Evolutionary conservation across 2,113 vertebrate genomes (phyloP).

Genomic region (Dendrocopos noguchii): DNA sequence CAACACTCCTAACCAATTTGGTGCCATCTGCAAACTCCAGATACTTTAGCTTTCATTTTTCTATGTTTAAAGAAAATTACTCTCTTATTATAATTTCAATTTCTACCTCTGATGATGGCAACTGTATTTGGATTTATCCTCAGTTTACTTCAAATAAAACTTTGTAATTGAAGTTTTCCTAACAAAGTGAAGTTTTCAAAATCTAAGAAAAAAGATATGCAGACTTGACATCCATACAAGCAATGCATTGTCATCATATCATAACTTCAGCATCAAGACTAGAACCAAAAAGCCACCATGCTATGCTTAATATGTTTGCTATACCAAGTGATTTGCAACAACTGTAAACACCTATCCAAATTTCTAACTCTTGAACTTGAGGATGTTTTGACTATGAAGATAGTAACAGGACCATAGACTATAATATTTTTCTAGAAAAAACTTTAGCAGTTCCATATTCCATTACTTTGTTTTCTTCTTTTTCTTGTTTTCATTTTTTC

Average conservation of each 20-base stretch:
- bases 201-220: neutral
- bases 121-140: neutral
- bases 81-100: neutral
- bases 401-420: neutral
- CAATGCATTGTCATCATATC: no score
- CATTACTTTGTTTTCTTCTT: neutral
- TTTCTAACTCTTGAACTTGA: neutral
- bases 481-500: neutral
- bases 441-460: neutral
- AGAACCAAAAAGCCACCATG: neutral
- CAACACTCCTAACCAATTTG: no score
- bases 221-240: neutral
- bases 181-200: neutral
- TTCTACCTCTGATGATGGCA: neutral
- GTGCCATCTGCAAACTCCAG: no score
- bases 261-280: neutral
- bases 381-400: neutral
- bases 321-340: neutral
- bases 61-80: neutral
- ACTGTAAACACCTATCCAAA: neutral
- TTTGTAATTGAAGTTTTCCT: neutral
- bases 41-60: neutral
- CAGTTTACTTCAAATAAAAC: neutral
- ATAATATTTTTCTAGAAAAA: neutral
- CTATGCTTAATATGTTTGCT: neutral